Base-by-base conservation (phyloP, 2,888 invertebrate species). In the Thecophora atra region DNA sequence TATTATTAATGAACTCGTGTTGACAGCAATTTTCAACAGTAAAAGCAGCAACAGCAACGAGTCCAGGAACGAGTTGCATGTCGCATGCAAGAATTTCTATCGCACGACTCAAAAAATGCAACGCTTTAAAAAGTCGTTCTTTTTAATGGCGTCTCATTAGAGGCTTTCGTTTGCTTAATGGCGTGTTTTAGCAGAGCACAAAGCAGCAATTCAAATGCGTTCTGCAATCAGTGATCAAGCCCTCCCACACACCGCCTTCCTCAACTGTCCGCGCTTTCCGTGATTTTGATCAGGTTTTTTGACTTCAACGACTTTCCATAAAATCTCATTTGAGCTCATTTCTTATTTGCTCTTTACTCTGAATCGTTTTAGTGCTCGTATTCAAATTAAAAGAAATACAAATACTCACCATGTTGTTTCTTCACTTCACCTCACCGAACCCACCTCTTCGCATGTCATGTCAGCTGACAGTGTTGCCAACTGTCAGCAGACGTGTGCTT, bases 331-430 rank as follows among this genome's bases (percentile, higher is more conserved):
- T 37, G 37, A 37, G 21, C 47, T 64, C 47, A 24, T 44, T 26
- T 47, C 26, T 3, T 58, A 17, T 64, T 44, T 42, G n/a, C 21
- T 21, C 47, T 15, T 47, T 47, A 28, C 26, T 26, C 15, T 64
- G 24, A 44, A 47, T 64, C 26, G 21, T 17, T 37, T 6, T 6
- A 15, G 24, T 44, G n/a, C 21, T 67, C 21, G n/a, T 56, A 67
- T 54, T 67, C 56, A 42, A 56, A 67, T 67, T 67, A 56, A 67
- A 67, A 67, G 42, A 28, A 37, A 19, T n/a, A n/a, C 58, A 58
- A 8, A 58, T 28, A 8, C 28, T 13, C 28, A 58, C 26, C 7
- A 6, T 13, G 2, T 11, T 17, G 13, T 24, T 28, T 28, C 7
- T 13, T 15, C 17, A 26, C 24, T 2, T 15, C 28, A 8, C 7